phyloP scores from a whole-genome alignment of 2,797 vertebrate species.

The Botia kubotai region DNA sequence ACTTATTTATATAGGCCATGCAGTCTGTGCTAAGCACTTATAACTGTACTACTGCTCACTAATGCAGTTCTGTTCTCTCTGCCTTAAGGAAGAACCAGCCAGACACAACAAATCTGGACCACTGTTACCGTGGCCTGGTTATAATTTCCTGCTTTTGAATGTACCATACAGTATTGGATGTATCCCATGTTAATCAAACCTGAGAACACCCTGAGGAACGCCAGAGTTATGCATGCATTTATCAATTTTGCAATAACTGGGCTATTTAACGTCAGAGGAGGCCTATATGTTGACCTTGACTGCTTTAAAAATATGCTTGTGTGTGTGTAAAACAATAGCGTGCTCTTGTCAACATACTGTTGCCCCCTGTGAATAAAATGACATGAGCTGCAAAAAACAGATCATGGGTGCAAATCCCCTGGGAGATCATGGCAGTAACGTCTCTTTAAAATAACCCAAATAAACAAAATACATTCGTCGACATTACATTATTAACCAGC shows the following conservation, averaged over 20 bases:
- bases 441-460: conserved; percentile 60
- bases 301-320: conserved; percentile 48
- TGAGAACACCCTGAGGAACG: background rate
- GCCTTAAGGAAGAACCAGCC: background rate
- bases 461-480: conserved; percentile 34
- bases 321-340: conserved; percentile 5
- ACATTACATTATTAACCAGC: background rate
- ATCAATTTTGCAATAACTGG: conserved; percentile 32
- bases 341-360: conserved; percentile 28
- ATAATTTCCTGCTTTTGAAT: background rate
- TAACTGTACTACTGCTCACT: background rate
- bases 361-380: conserved; percentile 28
- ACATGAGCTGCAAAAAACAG: conserved; percentile 22
- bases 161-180: conserved; percentile 9
- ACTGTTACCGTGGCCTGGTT: background rate
- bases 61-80: conserved; percentile 6
- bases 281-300: conserved; percentile 54
- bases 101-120: conserved; percentile 14
- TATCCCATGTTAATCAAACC: conserved; percentile 4
- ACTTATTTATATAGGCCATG: conserved; percentile 15
- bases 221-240: conserved; percentile 7
- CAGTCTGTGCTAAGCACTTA: background rate
- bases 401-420: conserved; percentile 23
- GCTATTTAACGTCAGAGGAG: conserved; percentile 27
- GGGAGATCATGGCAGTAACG: conserved; percentile 48